Evolutionary conservation across 2,888 invertebrate genomes (phyloP).

Genomic region (Lomographa bimaculata): DNA sequence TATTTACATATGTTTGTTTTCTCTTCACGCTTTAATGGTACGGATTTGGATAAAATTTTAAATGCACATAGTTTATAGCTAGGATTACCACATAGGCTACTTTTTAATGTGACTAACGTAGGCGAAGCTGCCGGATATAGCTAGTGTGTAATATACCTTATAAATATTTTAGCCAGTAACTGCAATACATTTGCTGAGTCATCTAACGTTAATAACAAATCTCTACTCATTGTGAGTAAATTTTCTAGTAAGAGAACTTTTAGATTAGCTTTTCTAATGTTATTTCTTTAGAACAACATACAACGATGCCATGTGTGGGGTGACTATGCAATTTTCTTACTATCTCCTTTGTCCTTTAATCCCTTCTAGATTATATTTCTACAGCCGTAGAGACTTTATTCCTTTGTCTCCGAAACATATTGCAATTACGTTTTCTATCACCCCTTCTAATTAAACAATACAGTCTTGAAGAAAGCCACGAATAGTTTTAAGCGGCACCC

Average conservation of each 20-base stretch:
- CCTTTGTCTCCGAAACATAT: constrained; percentile 46
- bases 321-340: constrained; percentile 54
- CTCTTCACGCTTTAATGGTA: too few species aligned
- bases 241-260: too few species aligned
- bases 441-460: constrained; percentile 66
- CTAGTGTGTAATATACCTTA: too few species aligned
- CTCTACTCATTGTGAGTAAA: constrained; percentile 3
- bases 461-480: constrained; percentile 61
- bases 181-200: too few species aligned
- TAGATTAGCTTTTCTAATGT: constrained; percentile 30
- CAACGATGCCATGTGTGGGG: constrained; percentile 42
- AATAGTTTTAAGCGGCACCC: constrained; percentile 23
- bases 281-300: constrained; percentile 34
- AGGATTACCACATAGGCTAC: too few species aligned
- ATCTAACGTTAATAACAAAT: too few species aligned
- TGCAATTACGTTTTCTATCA: constrained; percentile 39
- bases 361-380: constrained; percentile 1
- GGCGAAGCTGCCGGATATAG: too few species aligned
- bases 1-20: too few species aligned
- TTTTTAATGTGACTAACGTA: too few species aligned
- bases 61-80: too few species aligned
- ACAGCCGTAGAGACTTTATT: constrained; percentile 16
- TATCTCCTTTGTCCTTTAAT: constrained; percentile 10
- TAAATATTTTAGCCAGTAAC: too few species aligned
- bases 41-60: too few species aligned